Evolutionary conservation across 2,888 invertebrate genomes (phyloP).

Genomic region (Euspilapteryx auroguttella): DNA sequence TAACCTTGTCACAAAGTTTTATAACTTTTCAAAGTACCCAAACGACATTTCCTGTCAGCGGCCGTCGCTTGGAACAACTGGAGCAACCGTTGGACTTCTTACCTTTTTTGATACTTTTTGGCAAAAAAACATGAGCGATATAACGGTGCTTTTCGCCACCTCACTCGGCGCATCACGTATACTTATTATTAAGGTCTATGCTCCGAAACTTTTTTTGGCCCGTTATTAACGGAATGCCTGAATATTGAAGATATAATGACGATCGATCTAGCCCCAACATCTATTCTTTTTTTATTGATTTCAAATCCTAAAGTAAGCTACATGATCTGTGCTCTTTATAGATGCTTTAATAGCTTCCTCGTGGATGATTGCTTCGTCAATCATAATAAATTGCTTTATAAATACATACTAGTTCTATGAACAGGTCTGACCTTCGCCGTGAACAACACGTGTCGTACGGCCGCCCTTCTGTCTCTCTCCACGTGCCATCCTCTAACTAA

Average conservation of each 20-base stretch:
- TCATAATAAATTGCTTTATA: no score
- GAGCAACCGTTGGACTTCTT: conserved; percentile 49
- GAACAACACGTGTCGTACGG: background rate
- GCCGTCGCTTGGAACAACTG: conserved; percentile 26
- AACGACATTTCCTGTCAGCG: conserved; percentile 13
- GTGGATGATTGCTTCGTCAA: no score
- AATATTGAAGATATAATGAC: background rate
- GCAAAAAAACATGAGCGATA: no score
- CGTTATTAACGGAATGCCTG: conserved; percentile 5
- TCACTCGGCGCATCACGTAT: background rate
- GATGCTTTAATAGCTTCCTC: no score
- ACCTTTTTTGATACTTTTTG: conserved; percentile 47
- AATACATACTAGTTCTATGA: no score
- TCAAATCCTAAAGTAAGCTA: no score
- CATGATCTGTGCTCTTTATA: no score
- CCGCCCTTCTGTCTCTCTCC: background rate
- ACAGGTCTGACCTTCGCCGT: background rate
- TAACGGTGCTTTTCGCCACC: conserved; percentile 22
- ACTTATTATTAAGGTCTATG: conserved; percentile 31
- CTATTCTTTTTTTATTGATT: no score
- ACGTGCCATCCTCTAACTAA: conserved; percentile 1
- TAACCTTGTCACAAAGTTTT: no score
- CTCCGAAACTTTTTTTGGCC: conserved; percentile 18
- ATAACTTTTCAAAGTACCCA: no score
- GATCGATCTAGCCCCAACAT: no score